Conservation (phyloP, 2,113 vertebrate genomes). For the Muscicapa adusta region DNA sequence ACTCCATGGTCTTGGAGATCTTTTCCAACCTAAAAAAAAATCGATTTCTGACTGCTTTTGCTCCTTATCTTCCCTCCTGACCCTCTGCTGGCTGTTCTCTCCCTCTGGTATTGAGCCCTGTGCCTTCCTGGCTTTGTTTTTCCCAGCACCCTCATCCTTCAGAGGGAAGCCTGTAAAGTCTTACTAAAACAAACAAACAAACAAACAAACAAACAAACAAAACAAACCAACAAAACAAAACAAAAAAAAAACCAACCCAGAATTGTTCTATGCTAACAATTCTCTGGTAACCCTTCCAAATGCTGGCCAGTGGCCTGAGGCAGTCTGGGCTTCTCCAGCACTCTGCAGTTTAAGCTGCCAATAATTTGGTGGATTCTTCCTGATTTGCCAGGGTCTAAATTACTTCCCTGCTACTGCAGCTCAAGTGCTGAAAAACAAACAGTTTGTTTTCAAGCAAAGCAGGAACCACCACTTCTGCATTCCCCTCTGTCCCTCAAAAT, state of each 20-base stretch:
- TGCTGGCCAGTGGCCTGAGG: background rate
- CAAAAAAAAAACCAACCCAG: accelerated
- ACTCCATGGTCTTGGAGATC: accelerated
- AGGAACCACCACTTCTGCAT: background rate
- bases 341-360: background rate
- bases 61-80: background rate
- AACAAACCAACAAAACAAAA: too few relatives aligned
- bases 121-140: background rate
- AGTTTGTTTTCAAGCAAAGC: background rate
- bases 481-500: background rate
- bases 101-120: background rate
- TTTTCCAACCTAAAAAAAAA: background rate
- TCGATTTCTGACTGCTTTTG: background rate
- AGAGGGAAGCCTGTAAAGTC: background rate
- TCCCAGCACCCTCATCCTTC: background rate
- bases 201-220: background rate
- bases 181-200: background rate
- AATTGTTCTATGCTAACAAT: background rate
- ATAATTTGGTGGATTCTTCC: background rate
- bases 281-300: background rate
- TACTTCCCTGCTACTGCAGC: background rate
- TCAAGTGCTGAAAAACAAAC: background rate
- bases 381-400: background rate
- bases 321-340: background rate
- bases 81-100: background rate